Conservation (phyloP, 2,888 invertebrate species). For the Heliconius ethilla region DNA sequence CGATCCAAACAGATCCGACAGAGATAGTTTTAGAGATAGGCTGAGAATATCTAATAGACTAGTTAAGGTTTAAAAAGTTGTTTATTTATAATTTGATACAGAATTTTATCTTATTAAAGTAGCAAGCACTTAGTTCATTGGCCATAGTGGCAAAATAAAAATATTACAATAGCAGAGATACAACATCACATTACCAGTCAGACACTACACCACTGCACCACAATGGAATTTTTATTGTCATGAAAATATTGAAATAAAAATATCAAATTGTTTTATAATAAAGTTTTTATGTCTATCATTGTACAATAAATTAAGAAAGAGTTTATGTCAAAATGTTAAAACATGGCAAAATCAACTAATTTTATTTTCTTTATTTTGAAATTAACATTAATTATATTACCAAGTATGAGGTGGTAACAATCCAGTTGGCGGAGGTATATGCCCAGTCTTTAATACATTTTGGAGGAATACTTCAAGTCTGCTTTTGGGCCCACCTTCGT, state of each 20-base stretch:
- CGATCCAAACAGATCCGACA: no score
- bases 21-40: no score
- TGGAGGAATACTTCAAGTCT: slow-evolving; percentile 89
- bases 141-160: no score
- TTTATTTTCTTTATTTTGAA: background rate
- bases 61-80: no score
- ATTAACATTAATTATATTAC: slow-evolving; percentile 57
- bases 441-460: slow-evolving; percentile 83
- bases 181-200: no score
- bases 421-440: slow-evolving; percentile 86
- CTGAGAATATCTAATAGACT: no score
- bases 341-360: slow-evolving; percentile 18
- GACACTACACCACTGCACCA: no score
- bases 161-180: no score
- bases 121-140: no score
- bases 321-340: slow-evolving; percentile 14
- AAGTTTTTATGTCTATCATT: background rate
- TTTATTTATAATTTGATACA: no score
- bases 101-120: no score
- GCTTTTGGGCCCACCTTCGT: slow-evolving; percentile 89
- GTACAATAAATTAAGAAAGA: background rate
- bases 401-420: slow-evolving; percentile 83
- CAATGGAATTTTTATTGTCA: no score
- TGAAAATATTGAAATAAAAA: background rate
- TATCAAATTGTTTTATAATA: background rate